Conservation (phyloP, 2,797 vertebrate species). For the Parambassis ranga region DNA sequence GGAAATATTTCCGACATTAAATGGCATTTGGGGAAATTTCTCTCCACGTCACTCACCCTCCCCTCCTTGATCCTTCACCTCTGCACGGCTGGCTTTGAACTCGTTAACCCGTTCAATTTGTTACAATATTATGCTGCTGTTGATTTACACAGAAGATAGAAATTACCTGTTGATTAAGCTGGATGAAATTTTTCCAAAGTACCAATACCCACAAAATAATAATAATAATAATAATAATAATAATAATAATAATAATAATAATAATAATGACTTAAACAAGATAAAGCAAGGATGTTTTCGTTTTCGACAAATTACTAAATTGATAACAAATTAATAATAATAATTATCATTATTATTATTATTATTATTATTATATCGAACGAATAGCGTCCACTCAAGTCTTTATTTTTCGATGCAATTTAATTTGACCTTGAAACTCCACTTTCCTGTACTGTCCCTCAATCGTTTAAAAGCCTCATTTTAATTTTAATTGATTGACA, state of each 20-base stretch:
- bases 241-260: not conserved
- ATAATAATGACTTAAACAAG: too few species aligned
- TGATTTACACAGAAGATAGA: not conserved
- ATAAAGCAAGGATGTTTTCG: too few species aligned
- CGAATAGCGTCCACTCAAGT: not conserved
- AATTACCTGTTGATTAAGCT: too few species aligned
- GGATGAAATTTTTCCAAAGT: too few species aligned
- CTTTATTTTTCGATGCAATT: not conserved
- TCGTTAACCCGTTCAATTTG: slow-evolving; percentile 42
- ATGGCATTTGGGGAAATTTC: slow-evolving; percentile 75
- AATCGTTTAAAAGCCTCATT: not conserved
- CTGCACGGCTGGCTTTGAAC: slow-evolving; percentile 24
- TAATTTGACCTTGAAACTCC: not conserved
- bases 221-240: not conserved
- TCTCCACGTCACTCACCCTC: slow-evolving; percentile 55
- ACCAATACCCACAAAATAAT: too few species aligned
- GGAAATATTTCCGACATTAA: slow-evolving; percentile 78
- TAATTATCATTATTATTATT: not conserved
- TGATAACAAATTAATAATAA: not conserved
- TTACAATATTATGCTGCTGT: slow-evolving; percentile 6
- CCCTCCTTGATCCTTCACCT: slow-evolving; percentile 33
- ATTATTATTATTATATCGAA: slow-evolving; percentile 3
- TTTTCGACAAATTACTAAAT: too few species aligned
- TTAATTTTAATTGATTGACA: too few species aligned
- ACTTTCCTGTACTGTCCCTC: not conserved